Base-by-base conservation (phyloP, 1,140 invertebrate species). In the Drosophila oshimai region DNA sequence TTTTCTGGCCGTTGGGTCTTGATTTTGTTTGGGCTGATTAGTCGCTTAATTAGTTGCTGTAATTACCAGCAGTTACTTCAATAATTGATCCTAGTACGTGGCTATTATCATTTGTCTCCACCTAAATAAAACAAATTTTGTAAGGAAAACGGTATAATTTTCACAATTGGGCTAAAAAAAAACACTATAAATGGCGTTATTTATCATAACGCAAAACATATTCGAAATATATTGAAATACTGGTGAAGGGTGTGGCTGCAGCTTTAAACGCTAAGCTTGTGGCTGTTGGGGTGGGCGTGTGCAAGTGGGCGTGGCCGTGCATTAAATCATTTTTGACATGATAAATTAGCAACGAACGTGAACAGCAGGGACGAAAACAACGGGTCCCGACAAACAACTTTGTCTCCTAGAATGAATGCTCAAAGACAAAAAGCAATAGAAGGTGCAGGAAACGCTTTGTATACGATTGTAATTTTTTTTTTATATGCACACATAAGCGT, bases 311-410 rank as follows among this genome's bases (percentile, higher is more conserved):
- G 55, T 51, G 61, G 50, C 49, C 31, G 5, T 29, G 29, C 53
- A 58, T 70, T 83, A 78, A 74, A 84, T 83, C 74, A 83, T 74
- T 74, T 57, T 61, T 70, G 79, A 83, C 78, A 83, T 74, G 78
- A 83, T 74, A 83, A 83, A 83, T 83, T 70, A 83, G 62, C 53
- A 44, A 36, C 18, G 49, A 20, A n/a, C 29, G 36, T 34, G 39
- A 44, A 2, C 46, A 57, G 34, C 39, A 42, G 55, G 28, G 34
- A 36, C 15, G 18, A 36, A 42, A 54, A n/a, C 47, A 53, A 36
- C 26, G 39, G 31, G 20, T 29, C 13, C 13, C 4, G 10, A 24
- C 57, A 64, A 31, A 64, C 29, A 62, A 49, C 15, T 64, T 64
- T 50, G n/a, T 28, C 34, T 50, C 28, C 20, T 9, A n/a, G 6